Evolutionary conservation across 37 sponge, comb jelly and placozoan genomes (phyloP).

Genomic region (Spongilla lacustris): DNA sequence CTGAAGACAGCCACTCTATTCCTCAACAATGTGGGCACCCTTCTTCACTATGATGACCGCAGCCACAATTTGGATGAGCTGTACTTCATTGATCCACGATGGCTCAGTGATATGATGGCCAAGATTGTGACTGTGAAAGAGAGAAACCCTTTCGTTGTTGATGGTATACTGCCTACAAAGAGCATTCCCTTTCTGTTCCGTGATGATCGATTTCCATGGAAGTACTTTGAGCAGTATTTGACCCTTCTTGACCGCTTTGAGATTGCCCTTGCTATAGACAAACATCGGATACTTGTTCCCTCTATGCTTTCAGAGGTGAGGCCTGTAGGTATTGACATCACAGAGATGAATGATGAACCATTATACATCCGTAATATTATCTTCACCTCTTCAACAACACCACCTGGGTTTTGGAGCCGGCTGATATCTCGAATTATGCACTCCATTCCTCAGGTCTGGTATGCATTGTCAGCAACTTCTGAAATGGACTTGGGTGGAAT

Average conservation of each 20-base stretch:
- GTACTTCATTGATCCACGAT: slow-evolving; percentile 87
- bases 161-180: slow-evolving; percentile 65
- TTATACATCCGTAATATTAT: slow-evolving; percentile 54
- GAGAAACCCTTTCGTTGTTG: slow-evolving; percentile 77
- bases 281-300: slow-evolving; percentile 79
- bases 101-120: slow-evolving; percentile 93
- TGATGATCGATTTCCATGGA: slow-evolving; percentile 73
- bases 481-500: neutral
- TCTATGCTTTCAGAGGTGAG: slow-evolving; percentile 77
- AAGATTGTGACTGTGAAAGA: slow-evolving; percentile 82
- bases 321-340: slow-evolving; percentile 28
- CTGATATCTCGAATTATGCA: slow-evolving; percentile 85
- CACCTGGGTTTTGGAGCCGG: slow-evolving; percentile 93
- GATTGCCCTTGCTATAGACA: slow-evolving; percentile 86
- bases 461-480: slow-evolving; percentile 18
- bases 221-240: slow-evolving; percentile 83
- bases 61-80: slow-evolving; percentile 82
- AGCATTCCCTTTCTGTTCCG: slow-evolving; percentile 70
- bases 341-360: neutral
- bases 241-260: slow-evolving; percentile 88
- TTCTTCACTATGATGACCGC: slow-evolving; percentile 90
- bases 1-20: slow-evolving; percentile 83
- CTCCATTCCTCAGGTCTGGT: slow-evolving; percentile 41
- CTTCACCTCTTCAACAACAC: slow-evolving; percentile 50
- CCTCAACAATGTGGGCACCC: slow-evolving; percentile 80